phyloP scores from a whole-genome alignment of 2,888 invertebrate species.

The Exephanes ischioxanthus region DNA sequence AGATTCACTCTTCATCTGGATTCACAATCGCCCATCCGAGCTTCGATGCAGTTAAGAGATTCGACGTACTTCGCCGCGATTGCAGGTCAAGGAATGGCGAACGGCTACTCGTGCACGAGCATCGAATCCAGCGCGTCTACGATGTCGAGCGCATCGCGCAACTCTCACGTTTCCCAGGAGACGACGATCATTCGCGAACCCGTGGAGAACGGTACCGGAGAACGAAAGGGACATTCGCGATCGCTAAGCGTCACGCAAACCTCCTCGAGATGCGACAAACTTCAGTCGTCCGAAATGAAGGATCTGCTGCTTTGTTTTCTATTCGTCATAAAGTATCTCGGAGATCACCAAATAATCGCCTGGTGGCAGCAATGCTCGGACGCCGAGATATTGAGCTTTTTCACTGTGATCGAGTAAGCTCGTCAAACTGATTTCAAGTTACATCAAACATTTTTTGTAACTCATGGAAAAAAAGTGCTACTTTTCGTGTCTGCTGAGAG shows the following conservation, averaged over 20 bases:
- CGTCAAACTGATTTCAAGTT: background rate
- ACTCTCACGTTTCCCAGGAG: slow-evolving; percentile 87
- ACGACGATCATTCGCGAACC: slow-evolving; percentile 87
- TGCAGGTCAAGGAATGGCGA: slow-evolving; percentile 90
- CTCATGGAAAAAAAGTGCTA: too few relatives aligned
- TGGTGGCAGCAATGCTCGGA: slow-evolving; percentile 96
- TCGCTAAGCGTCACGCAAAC: slow-evolving; percentile 87
- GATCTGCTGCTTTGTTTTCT: slow-evolving; percentile 96
- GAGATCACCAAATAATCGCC: slow-evolving; percentile 94
- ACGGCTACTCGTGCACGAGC: slow-evolving; percentile 91
- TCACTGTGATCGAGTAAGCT: slow-evolving; percentile 92
- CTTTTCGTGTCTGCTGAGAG: too few relatives aligned
- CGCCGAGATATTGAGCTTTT: slow-evolving; percentile 93
- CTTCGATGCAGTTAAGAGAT: slow-evolving; percentile 92
- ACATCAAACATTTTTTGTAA: background rate
- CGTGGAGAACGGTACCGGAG: slow-evolving; percentile 69
- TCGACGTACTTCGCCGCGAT: slow-evolving; percentile 90
- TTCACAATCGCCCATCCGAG: slow-evolving; percentile 88
- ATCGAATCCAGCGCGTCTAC: slow-evolving; percentile 91
- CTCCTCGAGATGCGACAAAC: slow-evolving; percentile 89
- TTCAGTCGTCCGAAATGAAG: slow-evolving; percentile 92
- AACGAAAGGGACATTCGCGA: slow-evolving; percentile 85
- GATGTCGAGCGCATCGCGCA: slow-evolving; percentile 87
- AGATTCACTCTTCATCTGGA: slow-evolving; percentile 91
- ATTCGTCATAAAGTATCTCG: slow-evolving; percentile 95